These are phyloP conservation scores for Dromiciops gliroides DNA, from an alignment of 2,113 vertebrate species.

Conservation along the genomic window DNA sequence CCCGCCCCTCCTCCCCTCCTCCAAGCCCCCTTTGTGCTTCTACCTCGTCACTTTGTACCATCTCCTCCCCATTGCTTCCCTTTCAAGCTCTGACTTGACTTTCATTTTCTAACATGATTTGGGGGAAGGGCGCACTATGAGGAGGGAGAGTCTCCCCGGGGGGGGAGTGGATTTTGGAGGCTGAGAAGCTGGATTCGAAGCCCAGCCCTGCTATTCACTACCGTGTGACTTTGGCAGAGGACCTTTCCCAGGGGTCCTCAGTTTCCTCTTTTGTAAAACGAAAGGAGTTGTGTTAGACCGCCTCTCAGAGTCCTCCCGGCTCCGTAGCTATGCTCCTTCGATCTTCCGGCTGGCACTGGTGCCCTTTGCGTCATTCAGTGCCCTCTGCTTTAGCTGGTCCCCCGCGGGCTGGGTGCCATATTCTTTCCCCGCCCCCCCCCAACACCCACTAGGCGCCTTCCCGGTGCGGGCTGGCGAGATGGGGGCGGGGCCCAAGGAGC, in stretches of 20 bases:
- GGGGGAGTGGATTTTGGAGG: background rate
- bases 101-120: background rate
- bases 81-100: background rate
- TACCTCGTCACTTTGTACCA: background rate
- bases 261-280: background rate
- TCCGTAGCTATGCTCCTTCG: background rate
- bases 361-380: background rate
- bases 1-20: background rate
- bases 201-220: background rate
- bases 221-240: background rate
- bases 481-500: background rate
- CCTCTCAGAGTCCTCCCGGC: background rate
- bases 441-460: background rate
- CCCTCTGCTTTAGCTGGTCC: background rate
- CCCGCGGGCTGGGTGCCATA: background rate
- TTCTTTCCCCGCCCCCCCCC: background rate
- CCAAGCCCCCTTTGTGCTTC: no score
- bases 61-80: background rate
- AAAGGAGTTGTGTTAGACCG: background rate
- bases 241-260: background rate
- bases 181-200: background rate
- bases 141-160: background rate
- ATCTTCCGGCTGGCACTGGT: background rate
- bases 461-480: background rate
- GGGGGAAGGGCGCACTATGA: background rate